A percentile compares a stretch with the other conserved stretches of the same genome.
Evolutionary conservation across 2,888 invertebrate species (phyloP).

Genomic region (Acrocera orbiculus): DNA sequence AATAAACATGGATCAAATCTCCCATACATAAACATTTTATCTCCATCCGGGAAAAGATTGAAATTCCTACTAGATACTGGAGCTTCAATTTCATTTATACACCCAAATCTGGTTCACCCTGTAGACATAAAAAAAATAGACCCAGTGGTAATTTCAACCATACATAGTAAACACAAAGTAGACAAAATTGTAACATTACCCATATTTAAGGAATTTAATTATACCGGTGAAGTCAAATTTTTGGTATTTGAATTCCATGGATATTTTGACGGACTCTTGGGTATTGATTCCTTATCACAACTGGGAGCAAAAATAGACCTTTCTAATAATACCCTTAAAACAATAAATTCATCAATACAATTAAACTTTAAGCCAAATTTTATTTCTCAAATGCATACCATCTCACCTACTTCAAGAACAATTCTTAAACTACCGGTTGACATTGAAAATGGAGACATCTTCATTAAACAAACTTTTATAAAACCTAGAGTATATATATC

Average conservation of each 20-base stretch:
- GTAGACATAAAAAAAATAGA: background rate
- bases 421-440: conserved; percentile 5
- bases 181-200: conserved; percentile 5
- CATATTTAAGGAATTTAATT: conserved; percentile 5
- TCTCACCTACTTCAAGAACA: conserved; percentile 1
- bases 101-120: conserved; percentile 1
- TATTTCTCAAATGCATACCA: conserved; percentile 4
- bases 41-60: conserved; percentile 7
- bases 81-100: conserved; percentile 3
- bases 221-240: conserved; percentile 4
- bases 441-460: conserved; percentile 5
- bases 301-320: conserved; percentile 6
- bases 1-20: conserved; percentile 6
- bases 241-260: conserved; percentile 4
- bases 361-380: conserved; percentile 8
- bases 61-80: conserved; percentile 7
- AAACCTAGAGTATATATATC: background rate
- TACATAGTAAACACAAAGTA: conserved; percentile 3
- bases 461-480: background rate
- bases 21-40: conserved; percentile 9
- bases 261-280: conserved; percentile 6
- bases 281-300: conserved; percentile 1
- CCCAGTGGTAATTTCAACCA: conserved; percentile 1
- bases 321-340: background rate
- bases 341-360: background rate